Evolutionary conservation across 2,113 vertebrate species (phyloP).

Genomic region (Brachyhypopomus occidentalis): DNA sequence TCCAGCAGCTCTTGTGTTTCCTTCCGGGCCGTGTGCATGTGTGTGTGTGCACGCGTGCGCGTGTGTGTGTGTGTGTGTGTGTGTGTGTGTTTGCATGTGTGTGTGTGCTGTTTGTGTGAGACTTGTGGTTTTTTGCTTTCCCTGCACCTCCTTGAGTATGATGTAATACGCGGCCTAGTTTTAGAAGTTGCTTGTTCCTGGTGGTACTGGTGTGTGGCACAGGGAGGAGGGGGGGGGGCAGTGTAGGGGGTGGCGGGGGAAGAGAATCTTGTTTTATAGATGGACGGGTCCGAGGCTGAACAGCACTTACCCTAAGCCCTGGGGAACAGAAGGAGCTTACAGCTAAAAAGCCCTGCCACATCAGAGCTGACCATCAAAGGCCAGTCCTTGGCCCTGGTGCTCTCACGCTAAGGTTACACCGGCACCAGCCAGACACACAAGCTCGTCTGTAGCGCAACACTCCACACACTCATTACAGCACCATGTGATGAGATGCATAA

Average conservation of each 20-base stretch:
- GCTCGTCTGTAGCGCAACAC: conserved; percentile 24
- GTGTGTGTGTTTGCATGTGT: neutral
- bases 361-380: conserved; percentile 51
- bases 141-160: conserved; percentile 48
- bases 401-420: conserved; percentile 48
- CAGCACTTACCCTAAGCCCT: conserved; percentile 49
- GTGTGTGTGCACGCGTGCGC: neutral
- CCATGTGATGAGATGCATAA: conserved; percentile 47
- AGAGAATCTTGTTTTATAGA: conserved; percentile 46
- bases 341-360: conserved; percentile 55
- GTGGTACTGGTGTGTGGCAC: conserved; percentile 32
- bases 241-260: conserved; percentile 5
- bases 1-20: conserved; percentile 17
- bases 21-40: neutral
- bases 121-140: conserved; percentile 39
- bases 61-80: conserved; percentile 9
- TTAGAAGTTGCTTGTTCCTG: conserved; percentile 39
- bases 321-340: conserved; percentile 43
- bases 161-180: conserved; percentile 56
- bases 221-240: too few species aligned
- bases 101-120: neutral
- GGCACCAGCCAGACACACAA: conserved; percentile 27
- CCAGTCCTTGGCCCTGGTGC: conserved; percentile 43
- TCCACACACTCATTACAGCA: conserved; percentile 21
- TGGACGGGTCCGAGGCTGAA: conserved; percentile 42